Evolutionary conservation across 2,113 vertebrate genomes (phyloP), one percentile per base, ranked within the genome.

Genomic region (Tragelaphus buxtoni): DNA sequence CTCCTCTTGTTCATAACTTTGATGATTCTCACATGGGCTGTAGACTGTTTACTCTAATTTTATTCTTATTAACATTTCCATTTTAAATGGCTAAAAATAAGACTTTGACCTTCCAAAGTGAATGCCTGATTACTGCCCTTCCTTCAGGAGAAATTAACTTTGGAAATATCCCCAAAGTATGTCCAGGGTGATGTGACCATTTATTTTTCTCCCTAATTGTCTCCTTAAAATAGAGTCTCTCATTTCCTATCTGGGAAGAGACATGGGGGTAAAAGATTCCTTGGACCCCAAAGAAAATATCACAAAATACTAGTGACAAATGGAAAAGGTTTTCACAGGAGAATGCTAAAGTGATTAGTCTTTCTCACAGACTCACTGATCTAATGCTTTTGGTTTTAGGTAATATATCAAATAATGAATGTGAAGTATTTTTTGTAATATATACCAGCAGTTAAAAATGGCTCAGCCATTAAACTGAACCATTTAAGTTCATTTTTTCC

Each of bases 31-130:
- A 92, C 97, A 74, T 95, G 95, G 92, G 96, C 92, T 90, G 9
- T 96, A 96, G 87, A 97, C 56, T 96, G 84, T 98, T 97, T 96
- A 92, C 92, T 88, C 90, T 97, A 97, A 98, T 97, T 97, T 90
- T 96, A 32, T 94, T 97, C 97, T 97, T 98, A 96, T 98, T 97
- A 97, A 95, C 90, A 94, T 95, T 97, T 51, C 81, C 81, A 80
- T 96, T 97, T 97, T 92, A 96, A 97, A 92, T 92, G 80, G 42
- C 93, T 96, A 86, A 95, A 93, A 97, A 97, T 96, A 95, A 97
- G 95, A 95, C 87, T 93, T 87, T 97, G 96, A 97, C 95, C 96
- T 98, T 97, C 92, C 85, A 92, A 85, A 97, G 90, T 88, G 30
- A 96, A 94, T 88, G 76, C 69, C 76, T 93, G 61, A 81, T 95